Evolutionary conservation across 2,888 invertebrate genomes (phyloP), one percentile per base, ranked within the genome.

Genomic region (Cerceris ruficornis): DNA sequence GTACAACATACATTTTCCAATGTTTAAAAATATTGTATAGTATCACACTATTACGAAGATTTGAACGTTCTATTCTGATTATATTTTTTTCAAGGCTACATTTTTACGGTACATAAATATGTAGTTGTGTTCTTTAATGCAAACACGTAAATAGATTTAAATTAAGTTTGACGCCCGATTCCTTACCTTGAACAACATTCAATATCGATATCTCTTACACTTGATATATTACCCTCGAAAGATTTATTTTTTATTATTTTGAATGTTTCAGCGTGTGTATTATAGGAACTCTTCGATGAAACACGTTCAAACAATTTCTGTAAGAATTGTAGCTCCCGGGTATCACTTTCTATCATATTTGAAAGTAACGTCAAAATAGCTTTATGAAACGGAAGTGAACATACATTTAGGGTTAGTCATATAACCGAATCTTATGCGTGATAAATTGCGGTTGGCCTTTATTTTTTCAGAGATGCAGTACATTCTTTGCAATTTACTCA

Each of bases 1-100:
- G 74, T 49, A 61, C 52, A 7, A 67, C 72, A 57, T 86, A 86
- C 7, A 70, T 74, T 60, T 77, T 86, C 86, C 86, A 86, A 28
- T 76, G 71, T 65, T 75, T 62, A n/a, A 86, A 72, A 43, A 61
- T 17, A 9, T 65, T 70, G 49, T 43, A 69, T 59, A 65, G 52
- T n/a, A 74, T 43, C 11, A 41, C 4, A 61, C 58, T 70, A 8
- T 68, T 11, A 46, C 58, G 9, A 41, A 64, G 64, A 17, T 14
- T 77, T 54, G 39, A 11, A 8, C 13, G 49, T 50, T 42, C 6
- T 7, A n/a, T 62, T 15, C 50, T 54, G 41, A 42, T 49, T 57
- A 62, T 14, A 46, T 50, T 69, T 15, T 46, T 11, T 46, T 11
- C 5, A 46, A 1, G 46, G 8, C 11, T 46, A 46, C 0, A 11